Percentiles rank a stretch among this genome's conserved stretches.
Evolutionary conservation across 23 tunicate species (phyloP).

Genomic region (Ascidia mentula): DNA sequence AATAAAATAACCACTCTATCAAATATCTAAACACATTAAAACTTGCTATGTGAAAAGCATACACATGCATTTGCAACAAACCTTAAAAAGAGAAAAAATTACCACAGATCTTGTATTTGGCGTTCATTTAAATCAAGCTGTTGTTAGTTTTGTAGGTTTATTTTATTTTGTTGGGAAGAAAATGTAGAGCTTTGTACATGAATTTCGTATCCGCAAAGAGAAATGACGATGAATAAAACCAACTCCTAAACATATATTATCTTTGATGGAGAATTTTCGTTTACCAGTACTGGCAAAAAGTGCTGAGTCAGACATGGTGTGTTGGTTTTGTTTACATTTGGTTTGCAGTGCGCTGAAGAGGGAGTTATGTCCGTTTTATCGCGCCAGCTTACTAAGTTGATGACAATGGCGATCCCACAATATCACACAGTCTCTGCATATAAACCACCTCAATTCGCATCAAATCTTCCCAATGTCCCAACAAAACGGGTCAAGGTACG

Average conservation of each 20-base stretch:
- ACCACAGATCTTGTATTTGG: neutral
- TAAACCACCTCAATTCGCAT: neutral
- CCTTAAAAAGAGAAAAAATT: neutral
- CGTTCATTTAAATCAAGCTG: neutral
- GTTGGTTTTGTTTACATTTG: too few species aligned
- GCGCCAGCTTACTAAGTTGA: neutral
- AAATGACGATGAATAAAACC: too few species aligned
- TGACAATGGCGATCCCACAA: neutral
- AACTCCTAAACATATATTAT: too few species aligned
- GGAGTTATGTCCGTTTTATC: neutral
- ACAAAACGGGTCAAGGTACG: conserved; percentile 4
- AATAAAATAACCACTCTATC: neutral
- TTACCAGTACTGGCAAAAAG: neutral
- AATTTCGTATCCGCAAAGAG: too few species aligned
- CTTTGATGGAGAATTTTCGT: too few species aligned
- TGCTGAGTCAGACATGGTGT: conserved; percentile 2
- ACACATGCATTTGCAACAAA: neutral
- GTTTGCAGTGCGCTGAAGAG: neutral
- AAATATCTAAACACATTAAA: neutral
- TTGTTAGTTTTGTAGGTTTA: too few species aligned
- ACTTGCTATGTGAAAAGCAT: neutral
- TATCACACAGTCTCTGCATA: neutral
- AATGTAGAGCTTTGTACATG: too few species aligned
- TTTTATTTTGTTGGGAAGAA: too few species aligned
- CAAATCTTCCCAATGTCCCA: neutral